A percentile compares a stretch with the other conserved stretches of the same genome.
phyloP scores from a whole-genome alignment of 1,140 invertebrate genomes.

The Meloidogyne hapla region DNA sequence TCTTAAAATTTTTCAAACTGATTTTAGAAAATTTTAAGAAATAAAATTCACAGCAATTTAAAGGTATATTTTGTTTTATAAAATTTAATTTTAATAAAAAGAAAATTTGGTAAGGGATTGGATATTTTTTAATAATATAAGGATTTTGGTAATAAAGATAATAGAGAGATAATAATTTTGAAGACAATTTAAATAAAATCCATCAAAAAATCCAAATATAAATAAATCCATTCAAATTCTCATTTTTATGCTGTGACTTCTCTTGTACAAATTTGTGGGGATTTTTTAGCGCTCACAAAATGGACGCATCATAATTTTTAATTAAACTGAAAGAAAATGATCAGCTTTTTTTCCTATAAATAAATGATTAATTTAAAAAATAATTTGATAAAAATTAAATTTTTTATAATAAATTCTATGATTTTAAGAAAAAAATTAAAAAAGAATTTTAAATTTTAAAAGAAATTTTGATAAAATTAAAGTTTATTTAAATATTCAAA shows the following conservation, averaged over 20 bases:
- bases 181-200: background rate
- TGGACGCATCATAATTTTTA: background rate
- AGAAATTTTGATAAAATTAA: background rate
- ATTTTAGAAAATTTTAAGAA: no score
- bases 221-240: background rate
- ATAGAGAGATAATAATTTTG: no score
- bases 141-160: no score
- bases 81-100: no score
- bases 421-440: background rate
- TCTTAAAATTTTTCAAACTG: no score
- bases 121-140: no score
- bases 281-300: background rate
- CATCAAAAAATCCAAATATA: background rate
- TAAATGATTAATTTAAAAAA: no score
- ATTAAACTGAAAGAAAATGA: background rate
- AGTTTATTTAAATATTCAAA: background rate
- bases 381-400: no score
- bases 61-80: no score
- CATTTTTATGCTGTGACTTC: constrained; percentile 2
- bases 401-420: no score
- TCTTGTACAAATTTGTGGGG: background rate
- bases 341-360: background rate
- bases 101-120: no score
- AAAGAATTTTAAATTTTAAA: background rate
- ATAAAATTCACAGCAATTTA: no score